These are phyloP conservation scores for Drosophila suboccidentalis DNA, from an alignment of 2,888 invertebrate species.

Conservation along the genomic window DNA sequence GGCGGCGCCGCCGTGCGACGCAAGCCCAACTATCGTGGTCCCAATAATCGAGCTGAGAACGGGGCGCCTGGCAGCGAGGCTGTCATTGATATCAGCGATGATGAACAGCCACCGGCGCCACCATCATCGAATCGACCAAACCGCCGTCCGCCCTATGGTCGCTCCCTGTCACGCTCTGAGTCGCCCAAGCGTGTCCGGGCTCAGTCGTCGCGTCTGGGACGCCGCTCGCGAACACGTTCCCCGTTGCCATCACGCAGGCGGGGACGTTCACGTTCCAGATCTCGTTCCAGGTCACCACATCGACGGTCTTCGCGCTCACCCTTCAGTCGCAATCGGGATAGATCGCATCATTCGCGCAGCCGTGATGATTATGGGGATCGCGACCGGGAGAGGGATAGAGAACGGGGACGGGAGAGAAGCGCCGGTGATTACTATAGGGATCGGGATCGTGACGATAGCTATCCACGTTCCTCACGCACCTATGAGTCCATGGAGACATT, in stretches of 20 bases:
- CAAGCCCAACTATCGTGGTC: conserved; percentile 51
- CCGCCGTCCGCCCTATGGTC: conserved; percentile 50
- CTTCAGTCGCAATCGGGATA: conserved; percentile 42
- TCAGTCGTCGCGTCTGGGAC: conserved; percentile 26
- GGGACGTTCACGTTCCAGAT: conserved; percentile 35
- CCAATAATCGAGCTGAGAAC: conserved; percentile 30
- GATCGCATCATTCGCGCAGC: conserved; percentile 40
- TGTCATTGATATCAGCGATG: conserved; percentile 85
- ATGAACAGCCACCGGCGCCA: conserved; percentile 62
- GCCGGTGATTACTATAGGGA: conserved; percentile 33
- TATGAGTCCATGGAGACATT: conserved; percentile 62
- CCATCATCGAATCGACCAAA: conserved; percentile 25
- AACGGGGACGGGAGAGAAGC: conserved; percentile 28
- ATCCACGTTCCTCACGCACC: conserved; percentile 55
- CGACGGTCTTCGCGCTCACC: conserved; percentile 61
- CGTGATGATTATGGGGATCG: conserved; percentile 37
- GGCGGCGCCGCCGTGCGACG: conserved; percentile 35
- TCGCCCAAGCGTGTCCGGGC: conserved; percentile 50
- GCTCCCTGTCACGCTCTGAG: conserved; percentile 54
- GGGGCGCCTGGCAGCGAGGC: conserved; percentile 20
- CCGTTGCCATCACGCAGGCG: conserved; percentile 40
- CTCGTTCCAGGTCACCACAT: conserved; percentile 52
- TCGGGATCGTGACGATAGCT: conserved; percentile 27
- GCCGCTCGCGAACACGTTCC: conserved; percentile 55
- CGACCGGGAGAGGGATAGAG: conserved; percentile 33